These are phyloP conservation scores for Cerastis leucographa DNA, from an alignment of 2,888 invertebrate species.

Conservation along the genomic window DNA sequence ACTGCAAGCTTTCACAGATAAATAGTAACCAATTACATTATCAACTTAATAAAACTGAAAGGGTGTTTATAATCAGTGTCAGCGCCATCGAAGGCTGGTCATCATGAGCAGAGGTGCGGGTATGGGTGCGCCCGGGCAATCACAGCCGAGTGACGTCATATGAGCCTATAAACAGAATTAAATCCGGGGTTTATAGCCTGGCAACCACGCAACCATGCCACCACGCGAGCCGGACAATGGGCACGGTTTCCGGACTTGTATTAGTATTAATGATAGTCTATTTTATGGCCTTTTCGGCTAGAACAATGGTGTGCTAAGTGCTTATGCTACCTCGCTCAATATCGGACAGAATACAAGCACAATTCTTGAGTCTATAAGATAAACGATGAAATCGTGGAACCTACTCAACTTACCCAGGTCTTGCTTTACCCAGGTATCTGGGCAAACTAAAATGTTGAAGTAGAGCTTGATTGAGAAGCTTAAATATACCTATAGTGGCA, in stretches of 20 bases:
- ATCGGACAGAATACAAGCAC: neutral
- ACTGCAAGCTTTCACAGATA: slow-evolving; percentile 29
- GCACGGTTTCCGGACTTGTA: slow-evolving; percentile 57
- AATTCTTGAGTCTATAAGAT: neutral
- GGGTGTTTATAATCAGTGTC: slow-evolving; percentile 43
- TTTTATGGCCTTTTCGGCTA: slow-evolving; percentile 15
- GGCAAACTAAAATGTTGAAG: neutral
- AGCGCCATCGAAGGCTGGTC: slow-evolving; percentile 45
- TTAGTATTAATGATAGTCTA: slow-evolving; percentile 55
- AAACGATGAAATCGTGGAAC: neutral
- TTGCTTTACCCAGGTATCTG: neutral
- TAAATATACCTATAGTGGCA: neutral
- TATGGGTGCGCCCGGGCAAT: slow-evolving; percentile 61
- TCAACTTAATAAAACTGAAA: slow-evolving; percentile 46
- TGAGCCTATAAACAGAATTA: slow-evolving; percentile 64
- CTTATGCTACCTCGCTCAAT: neutral
- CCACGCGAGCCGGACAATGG: slow-evolving; percentile 38
- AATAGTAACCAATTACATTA: slow-evolving; percentile 45
- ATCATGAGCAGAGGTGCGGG: slow-evolving; percentile 55
- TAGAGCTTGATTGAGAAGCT: neutral
- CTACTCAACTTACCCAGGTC: neutral
- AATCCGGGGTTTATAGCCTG: slow-evolving; percentile 54
- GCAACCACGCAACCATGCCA: slow-evolving; percentile 61
- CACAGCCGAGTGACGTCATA: slow-evolving; percentile 69
- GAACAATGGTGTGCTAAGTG: slow-evolving; percentile 18